phyloP scores from a whole-genome alignment of 2,888 invertebrate species.

The Nyleta sp. region DNA sequence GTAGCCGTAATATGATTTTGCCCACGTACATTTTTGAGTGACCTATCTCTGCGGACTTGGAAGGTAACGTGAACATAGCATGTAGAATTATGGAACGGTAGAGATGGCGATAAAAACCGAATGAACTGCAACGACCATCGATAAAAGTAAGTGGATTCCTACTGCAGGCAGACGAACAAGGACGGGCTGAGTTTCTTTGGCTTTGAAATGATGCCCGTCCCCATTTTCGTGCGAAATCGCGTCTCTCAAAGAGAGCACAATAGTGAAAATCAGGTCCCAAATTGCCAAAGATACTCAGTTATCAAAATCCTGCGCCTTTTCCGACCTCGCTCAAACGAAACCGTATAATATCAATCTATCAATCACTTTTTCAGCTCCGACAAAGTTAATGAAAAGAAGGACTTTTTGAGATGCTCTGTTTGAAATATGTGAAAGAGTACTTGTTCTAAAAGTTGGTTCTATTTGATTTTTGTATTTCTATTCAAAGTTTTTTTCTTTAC shows the following conservation, averaged over 20 bases:
- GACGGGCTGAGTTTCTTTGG: slow-evolving; percentile 14
- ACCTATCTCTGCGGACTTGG: slow-evolving; percentile 31
- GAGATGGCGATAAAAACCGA: slow-evolving; percentile 43
- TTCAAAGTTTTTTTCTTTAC: no score
- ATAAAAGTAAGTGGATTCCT: slow-evolving; percentile 49
- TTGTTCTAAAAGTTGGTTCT: no score
- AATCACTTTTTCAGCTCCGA: no score
- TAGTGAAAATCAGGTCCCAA: slow-evolving; percentile 13
- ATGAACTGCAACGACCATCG: slow-evolving; percentile 46
- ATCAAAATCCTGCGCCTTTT: no score
- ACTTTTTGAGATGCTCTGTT: no score
- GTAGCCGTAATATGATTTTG: slow-evolving; percentile 11
- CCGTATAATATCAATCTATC: no score
- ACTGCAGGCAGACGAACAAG: slow-evolving; percentile 16
- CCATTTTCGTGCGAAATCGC: not conserved
- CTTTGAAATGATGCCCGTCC: slow-evolving; percentile 16
- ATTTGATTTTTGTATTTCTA: no score
- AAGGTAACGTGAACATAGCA: slow-evolving; percentile 18
- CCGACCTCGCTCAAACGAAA: no score
- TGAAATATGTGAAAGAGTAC: no score
- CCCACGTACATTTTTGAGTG: slow-evolving; percentile 21
- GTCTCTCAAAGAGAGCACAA: not conserved
- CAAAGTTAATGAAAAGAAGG: no score
- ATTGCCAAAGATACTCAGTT: slow-evolving; percentile 3
- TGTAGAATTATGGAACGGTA: slow-evolving; percentile 30